A percentile compares a stretch with the other conserved stretches of the same genome.
Evolutionary conservation across 2,888 invertebrate species (phyloP).

Genomic region (Drosophila testacea): DNA sequence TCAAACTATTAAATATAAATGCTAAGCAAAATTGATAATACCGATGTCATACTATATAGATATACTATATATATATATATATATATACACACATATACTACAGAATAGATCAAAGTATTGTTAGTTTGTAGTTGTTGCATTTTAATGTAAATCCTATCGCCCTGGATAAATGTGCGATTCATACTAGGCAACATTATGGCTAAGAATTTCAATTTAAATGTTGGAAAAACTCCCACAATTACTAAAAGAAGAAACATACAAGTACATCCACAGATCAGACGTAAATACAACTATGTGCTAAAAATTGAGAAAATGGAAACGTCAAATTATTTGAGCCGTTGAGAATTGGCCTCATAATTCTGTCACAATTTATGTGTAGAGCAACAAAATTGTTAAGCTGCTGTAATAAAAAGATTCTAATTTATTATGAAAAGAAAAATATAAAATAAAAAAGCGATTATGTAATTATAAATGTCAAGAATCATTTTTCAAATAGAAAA

Average conservation of each 20-base stretch:
- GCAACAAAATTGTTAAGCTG: slow-evolving; percentile 59
- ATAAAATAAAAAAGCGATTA: slow-evolving; percentile 27
- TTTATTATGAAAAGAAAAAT: slow-evolving; percentile 70
- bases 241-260: slow-evolving; percentile 2
- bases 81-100: slow-evolving; percentile 42
- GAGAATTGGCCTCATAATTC: slow-evolving; percentile 49
- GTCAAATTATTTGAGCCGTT: slow-evolving; percentile 57
- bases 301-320: background rate
- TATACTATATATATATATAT: slow-evolving; percentile 22
- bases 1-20: slow-evolving; percentile 45
- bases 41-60: slow-evolving; percentile 48
- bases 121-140: slow-evolving; percentile 75
- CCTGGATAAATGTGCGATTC: slow-evolving; percentile 20
- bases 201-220: slow-evolving; percentile 33
- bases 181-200: slow-evolving; percentile 27
- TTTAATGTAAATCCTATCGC: slow-evolving; percentile 57
- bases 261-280: slow-evolving; percentile 1
- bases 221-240: slow-evolving; percentile 24
- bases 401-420: slow-evolving; percentile 65
- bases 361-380: slow-evolving; percentile 42
- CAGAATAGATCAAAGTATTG: slow-evolving; percentile 67
- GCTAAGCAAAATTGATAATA: slow-evolving; percentile 42
- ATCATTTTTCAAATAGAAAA: background rate
- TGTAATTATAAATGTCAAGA: background rate
- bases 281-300: background rate